Base-by-base conservation (phyloP, 2,888 invertebrate species). In the Serrognathus titanus region DNA sequence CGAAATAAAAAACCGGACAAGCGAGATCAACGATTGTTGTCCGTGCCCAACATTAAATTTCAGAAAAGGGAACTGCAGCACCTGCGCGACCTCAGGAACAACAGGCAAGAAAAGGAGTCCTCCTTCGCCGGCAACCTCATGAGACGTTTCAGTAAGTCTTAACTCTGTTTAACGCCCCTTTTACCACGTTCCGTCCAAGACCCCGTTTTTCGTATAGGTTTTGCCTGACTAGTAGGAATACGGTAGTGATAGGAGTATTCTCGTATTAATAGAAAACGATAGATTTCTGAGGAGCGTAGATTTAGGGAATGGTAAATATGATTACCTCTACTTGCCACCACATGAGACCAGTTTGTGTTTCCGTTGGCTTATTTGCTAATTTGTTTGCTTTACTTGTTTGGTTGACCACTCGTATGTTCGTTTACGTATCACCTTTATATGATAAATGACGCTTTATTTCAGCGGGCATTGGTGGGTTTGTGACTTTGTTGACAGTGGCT, bases 111-210 rank as follows among this genome's bases (percentile, higher is more conserved):
- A 66, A 66, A 62, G 38, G 55, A 59, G 51, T 78, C 80, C 56
- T 79, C 86, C 61, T 86, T 89, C 81, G 85, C 88, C 69, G 87
- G 88, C 75, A 87, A 83, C 82, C 81, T 91, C 69, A 88, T 89
- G 82, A 84, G 91, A 77, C 87, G 90, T 83, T 90, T 91, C 86
- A 90, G 92, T 92, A 90, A 92, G 92, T 92, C 85, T 81, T 77
- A 77, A 75, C 71, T 78, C 68, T 69, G 66, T 60, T 60, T 61
- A 35, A 48, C 36, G 16, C 52, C 55, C 49, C 49, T 48, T 56
- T 59, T 53, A 20, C 46, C 39, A 48, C 24, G 51, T 57, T 48
- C 48, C 43, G 12, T 11, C 43, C 43, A 43, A 16, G 20, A 43
- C 13, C 43, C 16, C 12, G 43, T 43, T 43, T 43, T 43, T 43